Base-by-base conservation (phyloP, 2,797 vertebrate genomes). In the Bradypodion pumilum region DNA sequence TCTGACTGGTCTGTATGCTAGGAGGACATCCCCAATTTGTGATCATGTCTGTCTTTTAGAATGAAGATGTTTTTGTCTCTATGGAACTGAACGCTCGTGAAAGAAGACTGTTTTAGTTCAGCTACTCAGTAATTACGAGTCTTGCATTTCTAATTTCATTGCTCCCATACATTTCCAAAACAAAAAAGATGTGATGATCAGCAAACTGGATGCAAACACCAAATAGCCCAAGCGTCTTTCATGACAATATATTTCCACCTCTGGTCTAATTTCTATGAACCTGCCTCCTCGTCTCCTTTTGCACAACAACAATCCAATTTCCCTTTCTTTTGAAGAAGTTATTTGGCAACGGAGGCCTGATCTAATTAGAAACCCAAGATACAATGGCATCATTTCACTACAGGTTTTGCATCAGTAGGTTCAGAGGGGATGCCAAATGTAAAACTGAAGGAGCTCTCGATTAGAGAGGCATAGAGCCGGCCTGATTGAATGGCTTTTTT, bases 301-400 rank as follows among this genome's bases (percentile, higher is more conserved):
- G 3, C 37, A 63, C 5, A 37, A 9, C 40, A 0, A 44, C 80
- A 4, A 4, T 56, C 32, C 49, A 49, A 80, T 85, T 90, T 88
- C 42, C 27, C 7, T 84, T 82, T 74, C 74, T 29, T 70, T 66
- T 74, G 75, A 74, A 85, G 12, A 75, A 80, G 8, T 3, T 69
- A 3, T 27, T 85, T 83, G 84, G 42, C 56, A 19, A 59, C 80
- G 29, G 19, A 83, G 5, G 12, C 90, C 81, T 87, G 76, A 80
- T 81, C 75, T 88, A 74, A 86, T 82, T 63, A 76, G 59, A 88
- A 89, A 7, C 29, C 29, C 52, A 78, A 82, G 29, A 4, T 62
- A 46, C 19, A 86, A n/a, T 0, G 37, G 4, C 25, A 13, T 85
- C 49, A 52, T 49, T 72, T 89, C 76, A 87, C 3, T 37, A 0